Base-by-base conservation (phyloP, 2,113 vertebrate genomes). In the Abramis brama region DNA sequence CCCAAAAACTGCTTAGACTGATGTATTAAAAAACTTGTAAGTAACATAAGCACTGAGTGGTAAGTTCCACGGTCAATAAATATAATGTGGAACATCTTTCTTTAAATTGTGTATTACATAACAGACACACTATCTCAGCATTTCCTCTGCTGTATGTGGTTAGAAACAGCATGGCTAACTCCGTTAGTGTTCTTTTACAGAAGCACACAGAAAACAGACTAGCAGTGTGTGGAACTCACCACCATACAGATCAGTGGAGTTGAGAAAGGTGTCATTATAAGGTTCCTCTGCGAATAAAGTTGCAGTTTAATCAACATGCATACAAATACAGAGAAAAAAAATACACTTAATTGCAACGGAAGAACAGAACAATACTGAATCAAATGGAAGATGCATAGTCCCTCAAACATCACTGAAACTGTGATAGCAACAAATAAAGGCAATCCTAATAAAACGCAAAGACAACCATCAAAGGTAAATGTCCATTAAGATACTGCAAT, bases 231-330 rank as follows among this genome's bases (percentile, higher is more conserved):
- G 8, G 83, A 79, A 98, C 97, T 99, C 97, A 99, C 98, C 98
- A 96, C 96, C 95, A 85, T 95, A 96, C 90, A 95, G 95, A 93
- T 92, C 96, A 96, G 97, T 95, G 95, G 94, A 91, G 95, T 97
- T 97, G 96, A 95, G 89, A 95, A 95, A 96, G 91, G 94, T 93
- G 70, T 97, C 97, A 92, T 98, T 98, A 96, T 95, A 96, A 91
- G 93, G 95, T 89, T 97, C 94, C 92, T 94, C 97, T 99, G 97
- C 89, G 97, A 98, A 91, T 79, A 94, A 86, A 94, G 77, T 86
- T 89, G 96, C 95, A 96, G 92, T 94, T 64, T 39, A 80, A 75
- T 90, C 82, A 91, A 89, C 87, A n/a, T 59, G 85, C 84, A 66
- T 25, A 81, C 17, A 27, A 11, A 66, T 4, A 64, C n/a, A 66